Evolutionary conservation across 2,797 vertebrate genomes (phyloP), one percentile per base, ranked within the genome.

Genomic region (Enteromius unitaeniatus): DNA sequence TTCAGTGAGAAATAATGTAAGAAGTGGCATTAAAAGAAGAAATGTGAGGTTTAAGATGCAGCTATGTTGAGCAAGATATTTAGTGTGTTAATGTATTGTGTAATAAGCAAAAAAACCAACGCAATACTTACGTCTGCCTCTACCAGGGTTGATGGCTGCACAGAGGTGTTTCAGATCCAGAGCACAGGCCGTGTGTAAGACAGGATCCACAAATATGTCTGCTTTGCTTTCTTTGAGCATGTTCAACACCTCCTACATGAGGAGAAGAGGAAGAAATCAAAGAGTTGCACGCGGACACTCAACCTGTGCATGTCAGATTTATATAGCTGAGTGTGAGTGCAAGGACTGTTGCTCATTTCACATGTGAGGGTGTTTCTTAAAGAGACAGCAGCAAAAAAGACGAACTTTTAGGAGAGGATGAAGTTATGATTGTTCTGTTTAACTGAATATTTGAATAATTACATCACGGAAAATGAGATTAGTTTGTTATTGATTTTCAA

Each of bases 221-320:
- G 96, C 96, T 91, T 97, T 97, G 86, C 96, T 97, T 87, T 97
- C 96, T 83, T 96, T 97, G 86, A 97, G 89, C 95, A 97, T 96
- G 91, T 96, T 97, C 49, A 97, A 91, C 74, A 97, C 96, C 86
- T 97, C 96, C 96, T 97, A 86, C 1, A 80, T 0, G 42, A 6
- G 4, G 15, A 34, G 15, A 74, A 26, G 8, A 83, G 13, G 9
- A 49, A 4, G 26, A 78, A 37, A 79, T 17, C 10, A 55, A 79
- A 47, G 11, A 58, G 31, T 14, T 9, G 67, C 21, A 21, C 26
- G 34, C 1, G 0, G 64, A 68, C 34, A 42, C 67, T 42, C 58
- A 31, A 58, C n/a, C 23, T 26, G 34, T 42, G 42, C 21, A n/a
- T 42, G 34, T 42, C 70, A 11, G 58, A 60, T 53, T 60, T 6